phyloP scores from a whole-genome alignment of 2,113 vertebrate genomes.

The Pelvicachromis taeniatus region DNA sequence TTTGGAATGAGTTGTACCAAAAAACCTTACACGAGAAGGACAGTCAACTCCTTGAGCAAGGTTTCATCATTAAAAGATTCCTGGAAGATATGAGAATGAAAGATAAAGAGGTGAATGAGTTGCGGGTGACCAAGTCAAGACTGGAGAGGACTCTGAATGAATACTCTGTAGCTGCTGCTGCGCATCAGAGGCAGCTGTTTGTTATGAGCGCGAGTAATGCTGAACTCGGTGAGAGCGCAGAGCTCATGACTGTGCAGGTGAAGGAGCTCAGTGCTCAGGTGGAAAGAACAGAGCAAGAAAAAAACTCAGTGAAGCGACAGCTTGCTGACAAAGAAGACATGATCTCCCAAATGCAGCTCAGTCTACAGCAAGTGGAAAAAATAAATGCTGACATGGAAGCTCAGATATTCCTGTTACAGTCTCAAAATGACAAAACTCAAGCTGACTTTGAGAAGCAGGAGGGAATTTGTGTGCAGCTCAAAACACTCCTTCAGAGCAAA shows the following conservation, averaged over 20 bases:
- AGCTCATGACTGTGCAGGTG: slow-evolving; percentile 56
- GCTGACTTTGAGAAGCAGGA: slow-evolving; percentile 79
- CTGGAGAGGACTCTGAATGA: slow-evolving; percentile 70
- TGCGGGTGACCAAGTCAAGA: slow-evolving; percentile 59
- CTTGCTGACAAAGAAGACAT: slow-evolving; percentile 58
- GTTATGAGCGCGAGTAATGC: slow-evolving; percentile 74
- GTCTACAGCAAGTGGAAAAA: slow-evolving; percentile 67
- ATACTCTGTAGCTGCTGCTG: slow-evolving; percentile 66
- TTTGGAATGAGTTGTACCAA: slow-evolving; percentile 75
- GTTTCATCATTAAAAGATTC: slow-evolving; percentile 67
- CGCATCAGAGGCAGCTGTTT: slow-evolving; percentile 72
- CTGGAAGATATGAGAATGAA: slow-evolving; percentile 73
- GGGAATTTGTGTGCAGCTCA: slow-evolving; percentile 78
- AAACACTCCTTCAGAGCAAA: slow-evolving; percentile 78
- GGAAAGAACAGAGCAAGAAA: slow-evolving; percentile 70
- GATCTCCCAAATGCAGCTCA: slow-evolving; percentile 53
- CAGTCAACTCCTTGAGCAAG: slow-evolving; percentile 75
- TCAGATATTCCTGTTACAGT: slow-evolving; percentile 63
- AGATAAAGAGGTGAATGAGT: slow-evolving; percentile 65
- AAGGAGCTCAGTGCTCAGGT: slow-evolving; percentile 64
- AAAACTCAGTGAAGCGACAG: slow-evolving; percentile 57
- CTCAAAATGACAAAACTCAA: slow-evolving; percentile 63
- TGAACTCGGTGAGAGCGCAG: slow-evolving; percentile 54
- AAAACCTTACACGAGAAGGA: slow-evolving; percentile 78
- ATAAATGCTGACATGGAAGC: slow-evolving; percentile 63